phyloP scores from a whole-genome alignment of 2,113 vertebrate genomes.

The Gymnorhina tibicen region DNA sequence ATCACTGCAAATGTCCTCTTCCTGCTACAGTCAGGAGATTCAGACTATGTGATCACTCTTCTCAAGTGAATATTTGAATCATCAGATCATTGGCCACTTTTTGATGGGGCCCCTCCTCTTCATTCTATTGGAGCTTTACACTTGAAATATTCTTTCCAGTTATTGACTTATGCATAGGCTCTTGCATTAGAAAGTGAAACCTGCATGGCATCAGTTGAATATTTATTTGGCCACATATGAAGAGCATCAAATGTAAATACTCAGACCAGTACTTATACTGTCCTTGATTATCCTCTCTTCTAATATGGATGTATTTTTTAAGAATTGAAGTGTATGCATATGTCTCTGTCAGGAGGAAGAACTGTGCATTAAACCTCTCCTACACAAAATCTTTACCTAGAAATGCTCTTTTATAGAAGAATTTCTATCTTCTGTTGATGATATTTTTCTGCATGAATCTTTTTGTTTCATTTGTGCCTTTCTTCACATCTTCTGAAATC shows the following conservation, averaged over 20 bases:
- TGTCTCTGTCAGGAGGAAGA: not conserved
- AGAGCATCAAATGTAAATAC: not conserved
- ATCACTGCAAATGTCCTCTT: not conserved
- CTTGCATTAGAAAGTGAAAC: not conserved
- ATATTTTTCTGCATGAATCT: not conserved
- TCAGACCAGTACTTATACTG: not conserved
- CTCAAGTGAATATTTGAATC: not conserved
- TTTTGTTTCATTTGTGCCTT: not conserved
- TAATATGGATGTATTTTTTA: not conserved
- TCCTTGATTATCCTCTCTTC: not conserved
- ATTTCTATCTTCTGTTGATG: fast-evolving
- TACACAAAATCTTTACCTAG: not conserved
- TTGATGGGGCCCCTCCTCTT: fast-evolving
- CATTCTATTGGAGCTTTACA: not conserved
- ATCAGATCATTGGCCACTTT: not conserved
- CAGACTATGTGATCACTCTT: not conserved
- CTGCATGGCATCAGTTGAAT: not conserved
- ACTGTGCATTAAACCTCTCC: not conserved
- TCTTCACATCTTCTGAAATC: not conserved
- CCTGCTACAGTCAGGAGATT: not conserved
- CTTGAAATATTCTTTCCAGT: not conserved
- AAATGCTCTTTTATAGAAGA: not conserved
- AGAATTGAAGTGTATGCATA: not conserved
- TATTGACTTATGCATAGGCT: not conserved
- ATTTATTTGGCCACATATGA: not conserved